Evolutionary conservation across 2,797 vertebrate species (phyloP), one percentile per base, ranked within the genome.

Genomic region (Sebastes wilsoni): DNA sequence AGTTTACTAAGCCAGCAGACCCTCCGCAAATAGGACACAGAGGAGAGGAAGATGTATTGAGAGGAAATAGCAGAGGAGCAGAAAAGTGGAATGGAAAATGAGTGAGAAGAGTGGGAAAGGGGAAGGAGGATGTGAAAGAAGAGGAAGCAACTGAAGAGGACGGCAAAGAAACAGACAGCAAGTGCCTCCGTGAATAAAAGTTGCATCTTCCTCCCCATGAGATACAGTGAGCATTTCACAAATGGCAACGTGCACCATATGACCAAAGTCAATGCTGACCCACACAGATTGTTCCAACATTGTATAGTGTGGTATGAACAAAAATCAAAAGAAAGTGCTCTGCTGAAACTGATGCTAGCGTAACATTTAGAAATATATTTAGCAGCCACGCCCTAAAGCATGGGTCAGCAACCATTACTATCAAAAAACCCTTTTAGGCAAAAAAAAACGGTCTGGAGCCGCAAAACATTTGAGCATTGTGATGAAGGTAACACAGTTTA

Each of bases 11-110:
- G 64, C 71, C 73, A 78, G 60, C 42, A 86, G 84, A 83, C 67
- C 60, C 56, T 75, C 67, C 72, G 70, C 76, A 87, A 90, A 84
- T 77, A 80, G 64, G 78, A 82, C 80, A 84, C 22, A 76, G 80
- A 68, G 25, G 32, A 32, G 23, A 55, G 20, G 60, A 60, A 61
- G 74, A 75, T 67, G 74, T 70, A 80, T 23, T 42, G 64, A 72
- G 77, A 54, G 76, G 61, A 80, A 66, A 75, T 67, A 16, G 58
- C 25, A 83, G 52, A 80, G 34, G 20, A 64, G 60, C 30, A 52
- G 23, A 79, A 69, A 79, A 34, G 54, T 23, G 4, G 55, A 55
- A 22, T 36, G 62, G 32, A 46, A 65, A 38, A 46, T 36, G 23
- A 25, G 42, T 62, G 28, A 46, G 22, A 25, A 61, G 20, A 54